These are phyloP conservation scores for Acronicta psi DNA, from an alignment of 2,888 invertebrate genomes.

Conservation along the genomic window DNA sequence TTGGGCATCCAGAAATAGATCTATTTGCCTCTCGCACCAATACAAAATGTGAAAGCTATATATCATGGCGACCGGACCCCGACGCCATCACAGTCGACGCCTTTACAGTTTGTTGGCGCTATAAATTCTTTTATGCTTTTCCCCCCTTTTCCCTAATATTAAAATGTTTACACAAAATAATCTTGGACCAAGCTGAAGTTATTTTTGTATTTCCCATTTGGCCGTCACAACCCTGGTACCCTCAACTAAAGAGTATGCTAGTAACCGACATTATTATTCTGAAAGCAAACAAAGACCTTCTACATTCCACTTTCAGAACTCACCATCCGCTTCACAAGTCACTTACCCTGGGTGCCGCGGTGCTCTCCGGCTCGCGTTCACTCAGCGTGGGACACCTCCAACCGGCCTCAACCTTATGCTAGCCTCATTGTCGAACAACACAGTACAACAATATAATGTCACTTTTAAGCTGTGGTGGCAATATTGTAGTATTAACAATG, in stretches of 20 bases:
- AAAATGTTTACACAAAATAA: slow-evolving; percentile 4
- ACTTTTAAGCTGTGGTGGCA: too few relatives aligned
- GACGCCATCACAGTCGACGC: slow-evolving; percentile 9
- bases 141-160: slow-evolving; percentile 6
- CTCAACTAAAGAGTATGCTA: slow-evolving; percentile 14
- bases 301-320: too few relatives aligned
- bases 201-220: slow-evolving; percentile 36
- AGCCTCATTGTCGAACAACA: too few relatives aligned
- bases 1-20: slow-evolving; percentile 7
- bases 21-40: slow-evolving; percentile 14
- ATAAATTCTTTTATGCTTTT: slow-evolving; percentile 8
- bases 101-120: slow-evolving; percentile 11
- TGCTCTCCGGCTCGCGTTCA: too few relatives aligned
- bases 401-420: too few relatives aligned
- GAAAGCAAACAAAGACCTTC: slow-evolving; percentile 8
- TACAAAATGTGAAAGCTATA: slow-evolving; percentile 8
- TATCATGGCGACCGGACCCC: slow-evolving; percentile 13
- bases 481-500: too few relatives aligned
- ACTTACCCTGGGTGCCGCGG: slow-evolving; percentile 19
- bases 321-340: too few relatives aligned
- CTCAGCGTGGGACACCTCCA: too few relatives aligned
- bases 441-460: too few relatives aligned
- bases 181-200: slow-evolving; percentile 21
- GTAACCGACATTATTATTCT: slow-evolving; percentile 1
- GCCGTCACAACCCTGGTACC: slow-evolving; percentile 40